Base-by-base conservation (phyloP, 2,888 invertebrate genomes). In the Ceriagrion tenellum region DNA sequence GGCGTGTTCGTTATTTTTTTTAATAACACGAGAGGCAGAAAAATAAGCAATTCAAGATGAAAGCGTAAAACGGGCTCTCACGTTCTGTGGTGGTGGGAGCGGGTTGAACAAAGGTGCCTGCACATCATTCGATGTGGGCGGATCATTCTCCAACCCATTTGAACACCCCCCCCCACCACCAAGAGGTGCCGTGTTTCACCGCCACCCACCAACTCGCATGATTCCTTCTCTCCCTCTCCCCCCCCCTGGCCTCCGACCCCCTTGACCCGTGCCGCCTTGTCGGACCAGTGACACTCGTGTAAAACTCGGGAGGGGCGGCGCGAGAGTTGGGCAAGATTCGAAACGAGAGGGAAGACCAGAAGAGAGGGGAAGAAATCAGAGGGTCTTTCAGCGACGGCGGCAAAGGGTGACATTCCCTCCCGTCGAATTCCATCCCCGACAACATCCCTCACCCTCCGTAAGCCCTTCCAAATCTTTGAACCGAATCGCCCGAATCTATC, bases 181-280 rank as follows among this genome's bases (percentile, higher is more conserved):
- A 69, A 47, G 47, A 91, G 59, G 40, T 63, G 93, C n/a, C 69
- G 30, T 47, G 47, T 30, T 26, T 47, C 69, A 93, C 69, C 26
- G 55, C 59, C 30, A 40, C 59, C 4, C 20, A 13, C 59, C 59
- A 47, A 47, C 8, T 59, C 59, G 10, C 20, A 18, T 59, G 10
- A 8, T 56, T 56, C 56, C n/a, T n/a, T n/a, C n/a, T n/a, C 20
- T 69, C 26, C 26, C 69, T n/a, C 10, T 1, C 26, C 30, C 30
- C 18, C 81, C 30, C 81, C 0, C 13, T 55, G 89, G 55, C 89
- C 55, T 55, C 69, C n/a, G 74, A 69, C 93, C 93, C 13, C n/a
- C n/a, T 55, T 74, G 69, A 69, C 63, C 93, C 59, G 40, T 35
- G 40, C 63, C 93, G 93, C 93, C 93, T 69, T 74, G 93, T 93